Evolutionary conservation across 1,140 invertebrate genomes (phyloP), one percentile per base, ranked within the genome.

Genomic region (Sitophilus oryzae): DNA sequence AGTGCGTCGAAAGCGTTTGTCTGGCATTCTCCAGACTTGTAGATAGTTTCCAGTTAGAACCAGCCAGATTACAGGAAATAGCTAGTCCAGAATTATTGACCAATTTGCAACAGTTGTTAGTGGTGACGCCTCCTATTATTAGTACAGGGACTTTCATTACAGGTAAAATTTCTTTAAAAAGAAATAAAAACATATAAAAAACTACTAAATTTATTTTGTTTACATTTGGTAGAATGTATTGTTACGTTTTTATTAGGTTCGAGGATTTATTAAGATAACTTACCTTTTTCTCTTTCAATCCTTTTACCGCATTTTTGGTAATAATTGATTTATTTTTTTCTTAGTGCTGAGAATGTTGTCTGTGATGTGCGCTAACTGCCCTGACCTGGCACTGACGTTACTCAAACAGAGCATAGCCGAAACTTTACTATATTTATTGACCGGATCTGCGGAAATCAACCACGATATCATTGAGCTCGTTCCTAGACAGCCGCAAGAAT

Each of bases 1-100:
- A 97, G 66, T 95, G 93, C 60, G 91, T 98, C 11, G 96, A 98
- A 69, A 93, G 91, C 69, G 92, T 97, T 4, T 98, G 96, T 66
- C 80, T 94, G 45, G 93, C 95, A 16, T 98, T 99, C 74, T 91
- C 89, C 58, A 82, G 96, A 14, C 77, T 99, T 8, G 93, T 98
- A 0, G 96, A 99, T 65, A 96, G 93, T 72, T 95, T 95, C 72
- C 93, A 97, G 69, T 82, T 88, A 64, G 93, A 98, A 71, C 83
- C 93, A 22, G 81, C 84, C 5, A 83, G 89, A 58, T 75, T 99
- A 38, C 90, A 93, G 68, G 94, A 98, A 74, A 97, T 99, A 56
- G 93, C 96, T 43, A 93, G 91, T 53, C 85, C 90, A 18, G 90
- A 92, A 70, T 73, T 98, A 40, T 78, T 98, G 2, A 89, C 89